Evolutionary conservation across 1,140 invertebrate species (phyloP), one percentile per base, ranked within the genome.

Genomic region (Drosophila mauritiana): DNA sequence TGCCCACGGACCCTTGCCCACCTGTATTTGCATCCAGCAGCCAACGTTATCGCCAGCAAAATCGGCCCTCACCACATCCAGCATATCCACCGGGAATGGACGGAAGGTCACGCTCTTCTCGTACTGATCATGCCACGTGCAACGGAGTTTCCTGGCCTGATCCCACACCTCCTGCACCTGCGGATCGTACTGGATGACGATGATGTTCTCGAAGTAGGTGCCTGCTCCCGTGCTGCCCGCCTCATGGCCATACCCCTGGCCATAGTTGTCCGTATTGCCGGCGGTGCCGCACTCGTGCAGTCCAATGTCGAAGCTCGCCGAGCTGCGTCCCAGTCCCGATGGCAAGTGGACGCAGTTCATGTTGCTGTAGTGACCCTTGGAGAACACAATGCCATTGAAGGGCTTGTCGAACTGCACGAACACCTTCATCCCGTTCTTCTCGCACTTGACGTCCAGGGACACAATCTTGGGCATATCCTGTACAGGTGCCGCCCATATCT

Each of bases 141-240:
- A 98, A 2, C 97, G 94, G 5, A 98, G 86, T 92, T 98, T 98
- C 15, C 97, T 93, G 3, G 97, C 98, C 92, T 98, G 97, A 93
- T 98, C 98, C 97, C 97, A 98, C 1, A 98, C 97, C 93, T 98
- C 98, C 93, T 98, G 97, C 0, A 98, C 97, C 93, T 98, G 96
- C 11, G 97, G 96, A 93, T 98, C 97, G 82, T 98, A 98, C 91
- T 98, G 97, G 72, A 98, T 96, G 13, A 98, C 97, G 69, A 98
- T 97, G 52, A 97, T 98, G 82, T 98, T 98, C 93, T 98, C 98
- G 80, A 98, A 98, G 92, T 97, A 98, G 0, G 97, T 98, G 0
- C 97, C 97, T 4, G 97, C 97, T 0, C 97, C 97, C 0, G 82
- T 78, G 15, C 74, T 48, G 2, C 77, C 83, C 7, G 49, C 49